Percentiles rank a stretch among this genome's conserved stretches.
Evolutionary conservation across 2,888 invertebrate species (phyloP).

Genomic region (Harpalus rufipes): DNA sequence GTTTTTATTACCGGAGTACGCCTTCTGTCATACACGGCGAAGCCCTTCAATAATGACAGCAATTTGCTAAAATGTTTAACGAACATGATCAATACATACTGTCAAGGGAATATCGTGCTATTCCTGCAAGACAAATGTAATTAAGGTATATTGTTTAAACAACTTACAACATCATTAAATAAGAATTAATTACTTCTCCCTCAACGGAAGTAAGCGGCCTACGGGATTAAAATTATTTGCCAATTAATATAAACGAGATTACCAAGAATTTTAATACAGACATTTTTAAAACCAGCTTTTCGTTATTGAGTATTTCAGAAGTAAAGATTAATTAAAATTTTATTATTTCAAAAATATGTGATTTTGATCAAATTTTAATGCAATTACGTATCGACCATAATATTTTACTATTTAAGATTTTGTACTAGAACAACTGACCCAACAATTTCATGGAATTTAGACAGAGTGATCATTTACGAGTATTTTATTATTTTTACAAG

Average conservation of each 20-base stretch:
- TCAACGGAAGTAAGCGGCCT: background rate
- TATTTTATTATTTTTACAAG: too few species aligned
- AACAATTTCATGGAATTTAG: too few species aligned
- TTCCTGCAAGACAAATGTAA: background rate
- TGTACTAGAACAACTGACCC: too few species aligned
- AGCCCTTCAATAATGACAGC: slow-evolving; percentile 1
- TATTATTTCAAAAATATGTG: too few species aligned
- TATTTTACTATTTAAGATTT: too few species aligned
- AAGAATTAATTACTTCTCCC: background rate
- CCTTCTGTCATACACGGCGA: background rate
- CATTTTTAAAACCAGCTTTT: too few species aligned
- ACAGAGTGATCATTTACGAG: too few species aligned
- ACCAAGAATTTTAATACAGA: too few species aligned
- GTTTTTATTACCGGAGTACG: background rate
- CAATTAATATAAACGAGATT: background rate
- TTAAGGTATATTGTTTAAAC: background rate
- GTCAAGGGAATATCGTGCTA: background rate
- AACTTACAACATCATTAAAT: background rate
- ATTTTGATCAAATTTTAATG: too few species aligned
- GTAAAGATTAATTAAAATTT: too few species aligned
- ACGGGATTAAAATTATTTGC: background rate
- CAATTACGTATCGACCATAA: too few species aligned
- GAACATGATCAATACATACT: background rate
- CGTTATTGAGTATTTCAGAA: too few species aligned
- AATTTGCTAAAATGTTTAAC: slow-evolving; percentile 6